Evolutionary conservation across 2,888 invertebrate species (phyloP), one percentile per base, ranked within the genome.

Genomic region (Cantharis flavilabris): DNA sequence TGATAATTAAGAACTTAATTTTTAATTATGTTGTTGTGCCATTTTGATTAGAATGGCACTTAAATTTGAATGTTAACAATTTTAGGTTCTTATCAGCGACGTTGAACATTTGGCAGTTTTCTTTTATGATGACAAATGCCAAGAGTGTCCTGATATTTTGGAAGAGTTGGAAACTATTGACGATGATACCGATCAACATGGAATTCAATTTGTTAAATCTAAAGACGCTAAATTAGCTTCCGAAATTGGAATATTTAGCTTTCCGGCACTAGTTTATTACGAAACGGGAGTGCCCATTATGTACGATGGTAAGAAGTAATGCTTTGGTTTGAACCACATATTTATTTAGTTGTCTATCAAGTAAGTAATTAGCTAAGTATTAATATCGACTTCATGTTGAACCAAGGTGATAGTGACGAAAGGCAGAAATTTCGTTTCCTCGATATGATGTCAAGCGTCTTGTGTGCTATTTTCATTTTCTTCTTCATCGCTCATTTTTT

Each of bases 261-360:
- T 97, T 87, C 97, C 97, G 80, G 96, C 96, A 78, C 90, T 97
- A 83, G 96, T 97, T 72, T 97, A 97, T 89, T 97, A 97, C 86
- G 97, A 97, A 90, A 96, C 96, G 77, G 96, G 96, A 81, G 96
- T 96, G 83, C 97, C 97, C 84, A 96, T 97, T 86, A 96, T 97
- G 95, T 97, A 96, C 89, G 96, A 97, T 90, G 97, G 97, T 97
- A 92, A 94, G 94, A 87, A 69, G 73, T 70, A 67, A 20, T 70
- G 64, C 30, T 67, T 62, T 70, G 73, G 23, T n/a, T 14, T 73
- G 49, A 13, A 26, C 49, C 30, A 64, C 49, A 69, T 33, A 65
- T 76, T 71, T 75, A 75, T 20, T 64, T 67, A 67, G 23, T 67
- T 23, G 4, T n/a, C 49, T 49, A 7, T n/a, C 49, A 49, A 49